phyloP scores from a whole-genome alignment of 2,888 invertebrate species.

The Nezara viridula region DNA sequence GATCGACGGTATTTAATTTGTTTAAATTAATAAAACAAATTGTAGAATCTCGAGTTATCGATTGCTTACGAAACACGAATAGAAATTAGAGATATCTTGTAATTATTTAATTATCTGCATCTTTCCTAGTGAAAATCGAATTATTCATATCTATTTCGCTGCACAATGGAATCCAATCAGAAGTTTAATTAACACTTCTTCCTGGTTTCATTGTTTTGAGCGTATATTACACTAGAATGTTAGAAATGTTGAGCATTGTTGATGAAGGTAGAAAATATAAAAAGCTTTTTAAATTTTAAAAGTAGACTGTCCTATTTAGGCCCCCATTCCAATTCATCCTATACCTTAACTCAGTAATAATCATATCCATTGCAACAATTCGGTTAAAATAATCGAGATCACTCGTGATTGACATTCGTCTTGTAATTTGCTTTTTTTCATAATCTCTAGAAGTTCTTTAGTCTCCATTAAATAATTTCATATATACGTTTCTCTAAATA shows the following conservation, averaged over 20 bases:
- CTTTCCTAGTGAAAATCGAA: neutral
- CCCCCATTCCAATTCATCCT: too few species aligned
- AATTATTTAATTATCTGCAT: neutral
- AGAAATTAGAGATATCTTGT: neutral
- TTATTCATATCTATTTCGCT: neutral
- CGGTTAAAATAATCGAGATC: too few species aligned
- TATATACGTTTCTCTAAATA: too few species aligned
- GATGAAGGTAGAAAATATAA: neutral
- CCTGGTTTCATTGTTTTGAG: neutral
- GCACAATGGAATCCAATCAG: neutral
- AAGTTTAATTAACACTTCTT: neutral
- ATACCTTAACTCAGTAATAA: too few species aligned
- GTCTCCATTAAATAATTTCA: too few species aligned
- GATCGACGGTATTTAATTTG: too few species aligned
- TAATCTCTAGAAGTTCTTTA: too few species aligned
- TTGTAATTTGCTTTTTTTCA: too few species aligned
- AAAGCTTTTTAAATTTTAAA: neutral
- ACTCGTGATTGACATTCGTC: too few species aligned
- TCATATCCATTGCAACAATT: too few species aligned
- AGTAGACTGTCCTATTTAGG: neutral
- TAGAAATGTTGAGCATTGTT: neutral
- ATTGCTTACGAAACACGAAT: neutral
- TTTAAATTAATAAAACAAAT: too few species aligned
- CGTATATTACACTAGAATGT: neutral
- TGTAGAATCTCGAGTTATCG: too few species aligned